Conservation (phyloP, 2,113 vertebrate species). For the Daubentonia madagascariensis region DNA sequence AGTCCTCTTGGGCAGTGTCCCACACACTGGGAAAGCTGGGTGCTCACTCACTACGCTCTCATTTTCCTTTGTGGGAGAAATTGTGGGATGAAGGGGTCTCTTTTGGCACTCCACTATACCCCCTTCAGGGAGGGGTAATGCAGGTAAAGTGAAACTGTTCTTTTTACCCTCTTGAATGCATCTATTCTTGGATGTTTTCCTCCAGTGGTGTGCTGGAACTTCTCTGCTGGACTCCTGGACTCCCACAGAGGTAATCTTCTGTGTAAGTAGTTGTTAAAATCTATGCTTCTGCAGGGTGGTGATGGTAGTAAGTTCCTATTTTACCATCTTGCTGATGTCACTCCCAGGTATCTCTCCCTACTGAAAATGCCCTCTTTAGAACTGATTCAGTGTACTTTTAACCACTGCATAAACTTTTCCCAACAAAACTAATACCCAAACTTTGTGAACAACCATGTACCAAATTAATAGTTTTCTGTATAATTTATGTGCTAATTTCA, state of each 20-base stretch:
- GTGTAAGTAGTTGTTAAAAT: background rate
- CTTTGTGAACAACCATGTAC: conserved; percentile 3
- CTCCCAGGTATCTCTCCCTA: background rate
- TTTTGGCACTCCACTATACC: background rate
- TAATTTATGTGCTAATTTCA: conserved; percentile 71
- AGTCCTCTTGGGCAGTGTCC: background rate
- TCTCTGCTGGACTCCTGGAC: background rate
- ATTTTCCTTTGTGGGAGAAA: background rate
- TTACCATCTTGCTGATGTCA: background rate
- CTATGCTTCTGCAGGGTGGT: background rate
- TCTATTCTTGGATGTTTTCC: background rate
- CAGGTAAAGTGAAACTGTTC: background rate
- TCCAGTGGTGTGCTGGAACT: background rate
- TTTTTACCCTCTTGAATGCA: background rate
- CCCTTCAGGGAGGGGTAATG: background rate
- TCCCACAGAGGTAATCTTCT: background rate
- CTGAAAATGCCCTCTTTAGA: background rate
- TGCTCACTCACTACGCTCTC: background rate
- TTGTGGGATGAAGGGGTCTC: background rate
- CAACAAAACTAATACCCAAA: conserved; percentile 41
- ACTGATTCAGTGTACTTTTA: background rate
- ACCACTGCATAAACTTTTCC: background rate
- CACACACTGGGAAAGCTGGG: background rate
- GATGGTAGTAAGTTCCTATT: background rate
- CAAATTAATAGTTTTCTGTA: conserved; percentile 54